Evolutionary conservation across 37 sponge, comb jelly and placozoan genomes (phyloP).

Genomic region (Cladorhizidae sp.): DNA sequence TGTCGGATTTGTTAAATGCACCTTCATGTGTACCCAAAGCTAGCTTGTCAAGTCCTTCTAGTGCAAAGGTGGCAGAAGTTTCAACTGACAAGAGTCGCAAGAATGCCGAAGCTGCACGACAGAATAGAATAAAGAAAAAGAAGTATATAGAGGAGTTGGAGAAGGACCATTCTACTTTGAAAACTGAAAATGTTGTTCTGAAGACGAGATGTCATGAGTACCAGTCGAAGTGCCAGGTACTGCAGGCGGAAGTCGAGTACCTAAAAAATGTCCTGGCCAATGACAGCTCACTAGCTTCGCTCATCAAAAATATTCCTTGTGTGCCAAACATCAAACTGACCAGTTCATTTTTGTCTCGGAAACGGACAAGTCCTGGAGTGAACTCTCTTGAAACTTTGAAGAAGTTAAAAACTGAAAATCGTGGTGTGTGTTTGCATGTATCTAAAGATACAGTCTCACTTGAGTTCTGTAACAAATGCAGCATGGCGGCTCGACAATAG

Average conservation of each 20-base stretch:
- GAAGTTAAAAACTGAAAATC: constrained; percentile 11
- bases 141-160: constrained; percentile 54
- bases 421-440: constrained; percentile 83
- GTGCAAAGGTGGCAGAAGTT: too few relatives aligned
- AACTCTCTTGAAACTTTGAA: neutral
- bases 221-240: constrained; percentile 7
- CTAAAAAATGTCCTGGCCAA: constrained; percentile 70
- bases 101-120: constrained; percentile 75
- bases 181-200: constrained; percentile 46
- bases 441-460: constrained; percentile 66
- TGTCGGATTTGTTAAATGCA: constrained; percentile 13
- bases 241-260: constrained; percentile 67
- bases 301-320: constrained; percentile 71
- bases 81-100: constrained; percentile 36
- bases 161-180: constrained; percentile 27
- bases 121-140: constrained; percentile 79
- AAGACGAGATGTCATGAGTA: constrained; percentile 36
- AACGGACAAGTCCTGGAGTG: neutral
- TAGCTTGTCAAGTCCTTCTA: neutral
- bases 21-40: constrained; percentile 2
- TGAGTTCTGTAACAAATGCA: constrained; percentile 72
- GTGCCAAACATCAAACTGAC: constrained; percentile 42
- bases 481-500: too few relatives aligned
- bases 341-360: constrained; percentile 37
- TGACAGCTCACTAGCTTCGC: constrained; percentile 54